Evolutionary conservation across 2,113 vertebrate species (phyloP).

Genomic region (Crotalus horridus): DNA sequence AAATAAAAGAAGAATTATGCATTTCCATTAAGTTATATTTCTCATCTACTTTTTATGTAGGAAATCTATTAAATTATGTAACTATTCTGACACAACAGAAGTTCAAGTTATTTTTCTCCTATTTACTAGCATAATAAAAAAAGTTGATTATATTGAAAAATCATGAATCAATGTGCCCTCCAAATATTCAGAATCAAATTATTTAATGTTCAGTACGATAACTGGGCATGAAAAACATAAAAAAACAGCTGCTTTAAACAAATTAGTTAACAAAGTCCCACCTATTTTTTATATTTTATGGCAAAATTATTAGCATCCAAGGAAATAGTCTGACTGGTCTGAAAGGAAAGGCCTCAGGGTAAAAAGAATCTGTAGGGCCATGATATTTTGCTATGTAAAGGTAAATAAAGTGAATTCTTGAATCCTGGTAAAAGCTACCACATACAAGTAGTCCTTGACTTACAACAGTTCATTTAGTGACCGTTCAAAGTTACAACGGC

Average conservation of each 20-base stretch:
- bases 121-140: background rate
- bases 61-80: background rate
- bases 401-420: background rate
- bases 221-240: background rate
- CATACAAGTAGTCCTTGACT: background rate
- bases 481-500: no score
- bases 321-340: background rate
- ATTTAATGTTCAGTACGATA: conserved; percentile 39
- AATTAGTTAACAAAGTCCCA: conserved; percentile 6
- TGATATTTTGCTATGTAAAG: background rate
- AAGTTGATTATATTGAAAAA: background rate
- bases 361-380: background rate
- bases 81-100: background rate
- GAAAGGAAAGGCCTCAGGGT: background rate
- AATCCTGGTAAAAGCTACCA: background rate
- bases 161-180: background rate
- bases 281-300: background rate
- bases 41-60: background rate
- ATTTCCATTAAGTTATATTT: background rate
- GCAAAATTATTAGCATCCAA: background rate
- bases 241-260: background rate
- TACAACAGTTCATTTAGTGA: no score
- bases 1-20: conserved; percentile 47
- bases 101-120: background rate
- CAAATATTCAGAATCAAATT: conserved; percentile 16